Base-by-base conservation (phyloP, 2,113 vertebrate species). In the Hepsetus odoe region DNA sequence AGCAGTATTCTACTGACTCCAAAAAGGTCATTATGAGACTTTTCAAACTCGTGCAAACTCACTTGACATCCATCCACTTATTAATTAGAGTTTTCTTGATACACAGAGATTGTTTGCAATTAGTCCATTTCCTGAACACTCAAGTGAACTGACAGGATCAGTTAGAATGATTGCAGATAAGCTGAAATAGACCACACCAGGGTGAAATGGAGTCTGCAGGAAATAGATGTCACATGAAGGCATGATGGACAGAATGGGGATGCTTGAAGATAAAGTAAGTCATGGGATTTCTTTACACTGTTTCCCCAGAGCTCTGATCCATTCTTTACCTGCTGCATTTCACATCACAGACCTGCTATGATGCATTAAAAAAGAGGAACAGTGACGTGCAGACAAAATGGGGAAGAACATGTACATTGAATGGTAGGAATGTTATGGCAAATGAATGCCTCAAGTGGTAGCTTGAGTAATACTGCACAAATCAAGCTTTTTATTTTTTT, bases 161-260 rank as follows among this genome's bases (percentile, higher is more conserved):
- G 5, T 3, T 69, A 28, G 49, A 61, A 28, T 28, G 28, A 53
- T 51, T 1, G 4, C 4, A n/a, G 9, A 4, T 53, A n/a, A 13
- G 62, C 26, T 67, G 35, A 18, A 76, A 76, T 35, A 10, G 38
- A 20, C 18, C 35, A 74, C n/a, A 22, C 11, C 20, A 49, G 58
- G 40, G n/a, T 53, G 26, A 62, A 4, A 51, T 40, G 24, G 7
- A 55, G 61, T 66, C 32, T 66, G 30, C 12, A 33, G 32, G 58
- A 64, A 74, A 74, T 46, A 22, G 0, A 66, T 64, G 46, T 76
- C 61, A 66, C 62, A 66, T 66, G 46, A 62, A 76, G 44, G 30
- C 72, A 28, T 32, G 20, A 6, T 70, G 28, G 56, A 58, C 38
- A 32, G 22, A 1, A 12, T 59, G 26, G 30, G 58, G 56, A 58